Percentiles rank a stretch among this genome's conserved stretches.
These are phyloP conservation scores for Edolisoma coerulescens DNA, from an alignment of 2,113 vertebrate species.

Conservation along the genomic window DNA sequence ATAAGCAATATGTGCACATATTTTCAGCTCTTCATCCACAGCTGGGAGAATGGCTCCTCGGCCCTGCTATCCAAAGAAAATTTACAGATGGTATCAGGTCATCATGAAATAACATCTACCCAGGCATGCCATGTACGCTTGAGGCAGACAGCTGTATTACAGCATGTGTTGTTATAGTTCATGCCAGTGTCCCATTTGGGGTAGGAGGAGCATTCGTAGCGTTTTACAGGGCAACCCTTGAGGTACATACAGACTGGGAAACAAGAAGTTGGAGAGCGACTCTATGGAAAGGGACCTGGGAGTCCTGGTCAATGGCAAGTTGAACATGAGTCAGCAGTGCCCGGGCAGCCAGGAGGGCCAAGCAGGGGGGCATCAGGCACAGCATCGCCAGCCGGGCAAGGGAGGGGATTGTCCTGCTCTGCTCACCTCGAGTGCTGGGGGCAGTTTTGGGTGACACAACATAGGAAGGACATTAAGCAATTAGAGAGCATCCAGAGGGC, in stretches of 20 bases:
- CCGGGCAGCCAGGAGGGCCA: neutral
- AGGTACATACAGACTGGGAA: neutral
- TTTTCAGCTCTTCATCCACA: neutral
- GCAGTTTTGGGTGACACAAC: rapidly evolving
- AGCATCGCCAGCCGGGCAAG: rapidly evolving
- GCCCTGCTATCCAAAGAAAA: neutral
- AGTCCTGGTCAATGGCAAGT: rapidly evolving
- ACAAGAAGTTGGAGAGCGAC: neutral
- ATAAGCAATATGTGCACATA: neutral
- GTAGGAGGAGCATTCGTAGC: neutral
- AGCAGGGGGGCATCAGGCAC: rapidly evolving
- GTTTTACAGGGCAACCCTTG: neutral
- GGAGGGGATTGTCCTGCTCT: neutral
- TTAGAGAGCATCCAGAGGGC: neutral
- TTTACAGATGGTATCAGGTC: neutral
- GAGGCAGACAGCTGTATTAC: neutral
- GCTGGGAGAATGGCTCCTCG: neutral
- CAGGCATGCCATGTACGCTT: neutral
- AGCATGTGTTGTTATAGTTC: neutral
- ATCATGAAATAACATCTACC: neutral
- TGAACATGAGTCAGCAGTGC: neutral
- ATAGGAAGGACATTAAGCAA: neutral
- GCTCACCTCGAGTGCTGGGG: neutral
- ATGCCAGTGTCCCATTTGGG: neutral
- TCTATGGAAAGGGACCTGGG: neutral